Conservation (phyloP, 2,797 vertebrate genomes). For the Chaetodon trifasciatus region DNA sequence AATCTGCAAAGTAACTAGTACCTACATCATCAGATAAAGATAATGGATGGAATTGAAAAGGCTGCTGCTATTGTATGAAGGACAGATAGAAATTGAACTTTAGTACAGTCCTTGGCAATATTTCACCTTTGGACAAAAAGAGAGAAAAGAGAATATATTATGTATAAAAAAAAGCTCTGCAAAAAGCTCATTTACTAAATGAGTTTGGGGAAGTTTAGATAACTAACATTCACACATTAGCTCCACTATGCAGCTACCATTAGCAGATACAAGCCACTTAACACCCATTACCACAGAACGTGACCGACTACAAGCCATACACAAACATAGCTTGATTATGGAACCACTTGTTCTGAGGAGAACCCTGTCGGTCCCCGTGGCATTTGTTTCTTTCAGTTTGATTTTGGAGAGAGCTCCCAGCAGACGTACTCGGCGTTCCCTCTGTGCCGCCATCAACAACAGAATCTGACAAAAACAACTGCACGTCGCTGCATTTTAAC, state of each 20-base stretch:
- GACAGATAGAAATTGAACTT: not conserved
- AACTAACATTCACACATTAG: conserved; percentile 8
- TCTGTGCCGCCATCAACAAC: conserved; percentile 20
- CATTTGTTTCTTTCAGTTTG: conserved; percentile 21
- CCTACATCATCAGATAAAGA: not conserved
- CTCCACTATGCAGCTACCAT: not conserved
- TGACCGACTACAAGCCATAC: not conserved
- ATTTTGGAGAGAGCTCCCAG: conserved; percentile 26
- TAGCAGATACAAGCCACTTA: conserved; percentile 8
- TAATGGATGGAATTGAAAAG: conserved; percentile 12
- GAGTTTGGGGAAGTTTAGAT: not conserved
- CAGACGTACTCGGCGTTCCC: not conserved
- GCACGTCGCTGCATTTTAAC: conserved; percentile 36
- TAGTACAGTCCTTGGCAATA: not conserved
- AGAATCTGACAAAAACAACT: conserved; percentile 50
- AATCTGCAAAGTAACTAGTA: conserved; percentile 13
- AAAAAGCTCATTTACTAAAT: not conserved
- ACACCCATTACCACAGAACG: not conserved
- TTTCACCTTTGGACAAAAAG: not conserved
- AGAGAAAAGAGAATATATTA: not conserved
- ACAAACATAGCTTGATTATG: not conserved
- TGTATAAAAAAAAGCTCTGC: not conserved
- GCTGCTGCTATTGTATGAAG: not conserved
- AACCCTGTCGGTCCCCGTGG: conserved; percentile 2
- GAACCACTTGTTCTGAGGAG: not conserved